These are phyloP conservation scores for Caenorhabditis zanzibari DNA, from an alignment of 2,888 invertebrate genomes.

Conservation along the genomic window DNA sequence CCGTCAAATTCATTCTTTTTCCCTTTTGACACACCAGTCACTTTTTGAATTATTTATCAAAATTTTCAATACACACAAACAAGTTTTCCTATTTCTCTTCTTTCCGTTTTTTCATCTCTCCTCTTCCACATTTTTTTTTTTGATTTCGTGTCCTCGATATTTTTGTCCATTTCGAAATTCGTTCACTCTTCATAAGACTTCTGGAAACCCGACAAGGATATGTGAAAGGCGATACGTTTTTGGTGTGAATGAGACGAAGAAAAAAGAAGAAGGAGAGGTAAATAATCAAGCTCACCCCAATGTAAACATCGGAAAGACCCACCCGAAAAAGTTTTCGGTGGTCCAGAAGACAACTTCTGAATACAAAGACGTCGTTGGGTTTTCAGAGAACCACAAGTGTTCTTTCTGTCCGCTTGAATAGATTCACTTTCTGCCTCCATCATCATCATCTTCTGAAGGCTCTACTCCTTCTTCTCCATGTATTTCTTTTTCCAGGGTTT, in stretches of 20 bases:
- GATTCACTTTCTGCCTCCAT: slow-evolving; percentile 41
- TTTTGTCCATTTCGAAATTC: not conserved
- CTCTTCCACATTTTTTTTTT: slow-evolving; percentile 20
- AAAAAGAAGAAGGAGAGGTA: slow-evolving; percentile 39
- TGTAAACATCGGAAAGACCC: slow-evolving; percentile 56
- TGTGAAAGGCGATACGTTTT: slow-evolving; percentile 56
- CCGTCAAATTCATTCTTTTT: slow-evolving; percentile 54
- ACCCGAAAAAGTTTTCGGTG: not conserved
- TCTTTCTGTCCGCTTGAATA: slow-evolving; percentile 59
- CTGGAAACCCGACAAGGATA: slow-evolving; percentile 41
- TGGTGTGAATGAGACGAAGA: slow-evolving; percentile 5
- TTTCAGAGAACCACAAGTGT: slow-evolving; percentile 17
- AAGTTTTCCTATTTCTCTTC: slow-evolving; percentile 38
- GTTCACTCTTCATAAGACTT: not conserved
- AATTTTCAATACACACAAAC: slow-evolving; percentile 60
- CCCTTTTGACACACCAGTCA: slow-evolving; percentile 29
- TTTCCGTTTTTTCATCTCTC: not conserved
- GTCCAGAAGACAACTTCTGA: slow-evolving; percentile 12
- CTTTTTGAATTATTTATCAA: slow-evolving; percentile 59
- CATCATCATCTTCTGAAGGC: slow-evolving; percentile 37
- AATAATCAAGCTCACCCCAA: slow-evolving; percentile 56
- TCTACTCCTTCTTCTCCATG: not conserved
- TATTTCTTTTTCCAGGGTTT: slow-evolving; percentile 19
- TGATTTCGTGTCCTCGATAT: not conserved
- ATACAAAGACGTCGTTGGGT: slow-evolving; percentile 14